A percentile compares a stretch with the other conserved stretches of the same genome.
Evolutionary conservation across 2,888 invertebrate genomes (phyloP).

Genomic region (Drosophila prostipennis): DNA sequence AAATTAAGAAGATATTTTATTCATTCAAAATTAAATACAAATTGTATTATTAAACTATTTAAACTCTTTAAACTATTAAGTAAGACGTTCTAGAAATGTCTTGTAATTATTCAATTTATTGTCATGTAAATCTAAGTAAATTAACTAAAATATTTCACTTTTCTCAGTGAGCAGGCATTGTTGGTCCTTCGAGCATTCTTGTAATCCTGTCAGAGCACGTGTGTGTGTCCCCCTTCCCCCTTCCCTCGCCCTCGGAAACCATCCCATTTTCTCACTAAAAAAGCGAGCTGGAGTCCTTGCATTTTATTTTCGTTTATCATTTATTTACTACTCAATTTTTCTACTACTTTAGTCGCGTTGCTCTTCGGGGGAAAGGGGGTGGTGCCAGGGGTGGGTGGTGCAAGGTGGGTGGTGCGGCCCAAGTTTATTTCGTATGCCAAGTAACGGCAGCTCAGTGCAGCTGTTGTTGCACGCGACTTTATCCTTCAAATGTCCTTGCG

Average conservation of each 20-base stretch:
- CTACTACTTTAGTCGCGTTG: slow-evolving; percentile 74
- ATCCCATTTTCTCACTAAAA: slow-evolving; percentile 15
- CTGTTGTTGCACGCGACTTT: slow-evolving; percentile 71
- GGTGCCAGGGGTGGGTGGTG: neutral
- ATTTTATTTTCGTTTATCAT: slow-evolving; percentile 82
- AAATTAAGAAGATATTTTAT: neutral
- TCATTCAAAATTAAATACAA: no score
- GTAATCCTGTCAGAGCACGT: slow-evolving; percentile 73
- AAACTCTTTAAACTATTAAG: no score
- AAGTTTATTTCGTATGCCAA: slow-evolving; percentile 78
- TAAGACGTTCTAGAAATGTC: no score
- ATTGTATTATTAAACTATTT: no score
- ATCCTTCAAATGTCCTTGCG: slow-evolving; percentile 83
- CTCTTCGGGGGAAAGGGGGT: slow-evolving; percentile 21
- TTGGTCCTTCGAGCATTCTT: slow-evolving; percentile 74
- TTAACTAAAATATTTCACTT: neutral
- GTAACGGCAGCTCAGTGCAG: slow-evolving; percentile 74
- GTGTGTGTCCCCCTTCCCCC: slow-evolving; percentile 14
- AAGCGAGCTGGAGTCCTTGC: slow-evolving; percentile 63
- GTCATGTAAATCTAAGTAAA: no score
- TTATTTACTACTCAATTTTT: slow-evolving; percentile 82
- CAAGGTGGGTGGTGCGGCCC: slow-evolving; percentile 29
- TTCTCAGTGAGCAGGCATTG: slow-evolving; percentile 54
- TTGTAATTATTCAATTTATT: no score
- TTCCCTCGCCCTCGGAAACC: neutral